phyloP scores from a whole-genome alignment of 2,888 invertebrate species.

The Drosophila nigricruria region DNA sequence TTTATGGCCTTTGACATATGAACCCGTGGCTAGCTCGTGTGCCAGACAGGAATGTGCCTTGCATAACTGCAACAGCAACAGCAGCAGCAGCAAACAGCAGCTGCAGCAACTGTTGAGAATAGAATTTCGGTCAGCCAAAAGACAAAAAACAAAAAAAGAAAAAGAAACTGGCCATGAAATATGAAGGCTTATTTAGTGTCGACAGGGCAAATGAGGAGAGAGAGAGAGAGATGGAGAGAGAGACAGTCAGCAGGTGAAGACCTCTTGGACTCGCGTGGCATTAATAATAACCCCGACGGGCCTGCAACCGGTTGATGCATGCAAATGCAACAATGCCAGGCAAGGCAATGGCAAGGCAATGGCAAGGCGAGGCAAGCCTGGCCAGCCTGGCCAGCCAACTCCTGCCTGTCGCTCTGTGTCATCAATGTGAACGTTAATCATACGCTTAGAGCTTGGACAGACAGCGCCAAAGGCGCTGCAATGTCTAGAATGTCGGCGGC shows the following conservation, averaged over 20 bases:
- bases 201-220: slow-evolving; percentile 53
- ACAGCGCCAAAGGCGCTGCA: slow-evolving; percentile 57
- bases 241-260: slow-evolving; percentile 5
- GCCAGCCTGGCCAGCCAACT: slow-evolving; percentile 40
- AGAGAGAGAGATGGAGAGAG: background rate
- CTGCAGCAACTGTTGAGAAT: slow-evolving; percentile 39
- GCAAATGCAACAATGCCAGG: slow-evolving; percentile 75
- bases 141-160: slow-evolving; percentile 23
- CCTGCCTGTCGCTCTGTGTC: slow-evolving; percentile 49
- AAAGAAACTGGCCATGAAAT: slow-evolving; percentile 69
- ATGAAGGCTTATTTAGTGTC: slow-evolving; percentile 82
- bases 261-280: slow-evolving; percentile 53
- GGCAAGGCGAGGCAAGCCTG: slow-evolving; percentile 17
- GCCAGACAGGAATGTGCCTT: slow-evolving; percentile 66
- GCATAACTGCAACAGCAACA: slow-evolving; percentile 54
- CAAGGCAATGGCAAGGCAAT: too few relatives aligned
- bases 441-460: slow-evolving; percentile 76
- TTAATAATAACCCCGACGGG: slow-evolving; percentile 64
- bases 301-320: slow-evolving; percentile 75
- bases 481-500: slow-evolving; percentile 16
- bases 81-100: slow-evolving; percentile 16
- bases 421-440: slow-evolving; percentile 80
- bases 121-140: slow-evolving; percentile 74
- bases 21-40: slow-evolving; percentile 46
- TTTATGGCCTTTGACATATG: slow-evolving; percentile 78